phyloP scores from a whole-genome alignment of 2,797 vertebrate genomes.

The Myripristis murdjan region DNA sequence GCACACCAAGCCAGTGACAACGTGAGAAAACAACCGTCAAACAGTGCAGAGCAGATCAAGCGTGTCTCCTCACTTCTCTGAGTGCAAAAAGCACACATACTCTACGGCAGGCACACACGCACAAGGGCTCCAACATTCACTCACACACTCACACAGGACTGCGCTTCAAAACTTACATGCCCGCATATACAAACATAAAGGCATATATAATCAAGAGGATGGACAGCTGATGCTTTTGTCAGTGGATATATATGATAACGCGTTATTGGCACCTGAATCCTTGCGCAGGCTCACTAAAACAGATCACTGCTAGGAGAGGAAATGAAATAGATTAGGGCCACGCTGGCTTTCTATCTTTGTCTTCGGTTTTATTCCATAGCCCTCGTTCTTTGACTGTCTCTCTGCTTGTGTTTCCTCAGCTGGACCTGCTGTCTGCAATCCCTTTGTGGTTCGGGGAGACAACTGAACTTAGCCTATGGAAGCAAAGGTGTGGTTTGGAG shows the following conservation, averaged over 20 bases:
- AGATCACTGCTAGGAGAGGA: slow-evolving; percentile 34
- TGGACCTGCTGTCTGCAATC: slow-evolving; percentile 80
- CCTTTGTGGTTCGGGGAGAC: slow-evolving; percentile 86
- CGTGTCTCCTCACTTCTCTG: slow-evolving; percentile 82
- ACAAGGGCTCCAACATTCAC: slow-evolving; percentile 66
- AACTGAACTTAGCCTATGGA: slow-evolving; percentile 82
- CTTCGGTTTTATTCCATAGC: slow-evolving; percentile 55
- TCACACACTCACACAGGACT: slow-evolving; percentile 34
- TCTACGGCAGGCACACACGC: slow-evolving; percentile 29
- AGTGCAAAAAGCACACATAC: slow-evolving; percentile 84
- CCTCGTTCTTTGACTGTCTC: slow-evolving; percentile 71
- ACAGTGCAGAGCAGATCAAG: slow-evolving; percentile 89
- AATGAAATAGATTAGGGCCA: slow-evolving; percentile 60
- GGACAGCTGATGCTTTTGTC: neutral
- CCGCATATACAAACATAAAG: slow-evolving; percentile 6
- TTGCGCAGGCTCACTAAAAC: slow-evolving; percentile 35
- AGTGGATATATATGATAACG: slow-evolving; percentile 5
- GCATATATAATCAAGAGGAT: slow-evolving; percentile 11
- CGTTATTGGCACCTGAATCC: slow-evolving; percentile 30
- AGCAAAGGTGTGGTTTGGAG: slow-evolving; percentile 86
- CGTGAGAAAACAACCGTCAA: slow-evolving; percentile 95
- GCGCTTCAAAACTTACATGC: slow-evolving; percentile 8
- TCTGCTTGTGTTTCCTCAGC: slow-evolving; percentile 84
- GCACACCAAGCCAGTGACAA: slow-evolving; percentile 93
- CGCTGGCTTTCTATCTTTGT: slow-evolving; percentile 67